Evolutionary conservation across 1,140 invertebrate species (phyloP).

Genomic region (Oryzaephilus surinamensis): DNA sequence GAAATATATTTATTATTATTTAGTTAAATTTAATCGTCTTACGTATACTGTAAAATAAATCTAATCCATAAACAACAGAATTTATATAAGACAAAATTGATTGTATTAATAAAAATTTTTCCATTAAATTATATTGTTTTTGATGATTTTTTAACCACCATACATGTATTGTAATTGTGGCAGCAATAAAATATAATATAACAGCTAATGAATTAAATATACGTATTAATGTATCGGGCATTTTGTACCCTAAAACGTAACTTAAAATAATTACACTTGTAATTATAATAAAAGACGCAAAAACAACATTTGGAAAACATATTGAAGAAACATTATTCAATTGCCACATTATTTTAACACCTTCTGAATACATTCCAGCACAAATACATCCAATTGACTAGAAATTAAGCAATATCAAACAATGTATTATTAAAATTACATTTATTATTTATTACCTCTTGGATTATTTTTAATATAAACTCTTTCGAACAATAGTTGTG

Average conservation of each 20-base stretch:
- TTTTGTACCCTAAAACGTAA: slow-evolving; percentile 16
- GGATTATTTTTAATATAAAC: slow-evolving; percentile 16
- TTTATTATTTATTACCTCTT: slow-evolving; percentile 15
- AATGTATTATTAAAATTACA: slow-evolving; percentile 1
- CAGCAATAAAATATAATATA: slow-evolving; percentile 17
- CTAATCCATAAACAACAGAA: slow-evolving; percentile 14
- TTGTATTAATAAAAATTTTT: slow-evolving; percentile 11
- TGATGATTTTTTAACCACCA: slow-evolving; percentile 3
- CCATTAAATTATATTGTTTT: slow-evolving; percentile 1
- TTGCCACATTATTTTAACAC: slow-evolving; percentile 3
- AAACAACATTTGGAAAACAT: slow-evolving; percentile 20
- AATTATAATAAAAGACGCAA: slow-evolving; percentile 21
- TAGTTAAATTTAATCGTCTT: slow-evolving; percentile 10
- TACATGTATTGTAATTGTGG: slow-evolving; percentile 7
- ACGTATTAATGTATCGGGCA: slow-evolving; percentile 17
- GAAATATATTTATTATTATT: no score
- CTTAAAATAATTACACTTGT: slow-evolving; percentile 18
- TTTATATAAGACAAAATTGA: slow-evolving; percentile 12
- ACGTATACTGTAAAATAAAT: slow-evolving; percentile 15
- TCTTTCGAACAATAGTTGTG: slow-evolving; percentile 13
- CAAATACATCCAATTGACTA: slow-evolving; percentile 15
- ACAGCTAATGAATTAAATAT: slow-evolving; percentile 16
- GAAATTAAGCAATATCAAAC: slow-evolving; percentile 6
- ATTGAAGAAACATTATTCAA: slow-evolving; percentile 1
- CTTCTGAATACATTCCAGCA: slow-evolving; percentile 16